Conservation (phyloP, 2,888 invertebrate genomes). For the Gastrophysa polygoni region DNA sequence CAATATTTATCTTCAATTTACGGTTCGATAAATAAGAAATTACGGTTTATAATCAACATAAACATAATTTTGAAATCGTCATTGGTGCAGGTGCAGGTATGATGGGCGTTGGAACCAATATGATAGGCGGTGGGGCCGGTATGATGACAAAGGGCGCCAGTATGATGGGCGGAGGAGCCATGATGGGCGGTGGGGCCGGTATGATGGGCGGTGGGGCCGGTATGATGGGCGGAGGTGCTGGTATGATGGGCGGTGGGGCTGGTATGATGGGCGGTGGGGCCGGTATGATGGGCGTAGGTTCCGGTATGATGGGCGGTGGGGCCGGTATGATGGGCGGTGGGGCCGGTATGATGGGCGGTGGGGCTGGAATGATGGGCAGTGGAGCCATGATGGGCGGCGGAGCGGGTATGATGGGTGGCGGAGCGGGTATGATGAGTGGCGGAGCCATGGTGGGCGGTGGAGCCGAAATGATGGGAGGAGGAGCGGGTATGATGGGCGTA, state of each 20-base stretch:
- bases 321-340: slow-evolving; percentile 22
- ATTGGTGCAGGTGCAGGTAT: no score
- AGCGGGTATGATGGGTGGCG: slow-evolving; percentile 39
- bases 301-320: slow-evolving; percentile 25
- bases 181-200: slow-evolving; percentile 34
- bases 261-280: slow-evolving; percentile 28
- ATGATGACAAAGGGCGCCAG: slow-evolving; percentile 50
- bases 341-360: slow-evolving; percentile 15
- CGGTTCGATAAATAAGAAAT: no score
- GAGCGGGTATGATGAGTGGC: slow-evolving; percentile 36
- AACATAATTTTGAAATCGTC: no score
- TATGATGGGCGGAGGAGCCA: slow-evolving; percentile 25
- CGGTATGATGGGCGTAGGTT: slow-evolving; percentile 28
- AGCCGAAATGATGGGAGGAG: slow-evolving; percentile 25
- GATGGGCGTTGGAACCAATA: slow-evolving; percentile 12
- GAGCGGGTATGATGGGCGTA: slow-evolving; percentile 28
- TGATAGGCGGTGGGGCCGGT: slow-evolving; percentile 46
- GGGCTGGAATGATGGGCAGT: slow-evolving; percentile 18
- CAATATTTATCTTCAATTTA: no score
- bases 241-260: slow-evolving; percentile 34
- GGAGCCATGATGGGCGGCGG: slow-evolving; percentile 31
- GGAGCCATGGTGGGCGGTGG: no score
- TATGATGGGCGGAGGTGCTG: slow-evolving; percentile 28
- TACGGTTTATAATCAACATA: no score
- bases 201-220: slow-evolving; percentile 46